Evolutionary conservation across 2,797 vertebrate species (phyloP).

Genomic region (Synanceia verrucosa): DNA sequence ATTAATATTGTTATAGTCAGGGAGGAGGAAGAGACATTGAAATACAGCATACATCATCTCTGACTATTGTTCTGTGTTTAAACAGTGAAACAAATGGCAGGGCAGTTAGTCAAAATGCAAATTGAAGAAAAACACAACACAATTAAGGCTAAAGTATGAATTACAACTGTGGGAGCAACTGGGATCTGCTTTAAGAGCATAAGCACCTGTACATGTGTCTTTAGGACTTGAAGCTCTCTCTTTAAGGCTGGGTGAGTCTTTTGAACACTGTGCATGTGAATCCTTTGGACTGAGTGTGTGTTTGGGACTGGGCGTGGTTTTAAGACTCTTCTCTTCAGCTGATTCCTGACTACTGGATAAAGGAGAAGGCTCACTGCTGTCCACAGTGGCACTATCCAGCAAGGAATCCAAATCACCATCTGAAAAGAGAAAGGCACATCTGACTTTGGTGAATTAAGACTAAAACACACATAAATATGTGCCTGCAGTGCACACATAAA

Average conservation of each 20-base stretch:
- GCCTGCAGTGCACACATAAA: not conserved
- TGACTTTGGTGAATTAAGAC: not conserved
- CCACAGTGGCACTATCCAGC: constrained; percentile 88
- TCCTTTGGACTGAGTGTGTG: constrained; percentile 47
- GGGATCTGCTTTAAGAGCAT: not conserved
- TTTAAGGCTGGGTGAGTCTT: constrained; percentile 55
- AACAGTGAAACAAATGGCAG: not conserved
- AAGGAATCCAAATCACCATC: constrained; percentile 92
- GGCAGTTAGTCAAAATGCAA: not conserved
- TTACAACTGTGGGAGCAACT: not conserved
- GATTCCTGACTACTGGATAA: constrained; percentile 79
- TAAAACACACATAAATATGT: constrained; percentile 1
- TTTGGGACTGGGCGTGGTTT: constrained; percentile 65
- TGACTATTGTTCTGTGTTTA: not conserved
- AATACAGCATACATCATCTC: not conserved
- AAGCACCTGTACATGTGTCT: constrained; percentile 86
- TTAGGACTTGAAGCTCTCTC: constrained; percentile 50
- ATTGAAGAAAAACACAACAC: not conserved
- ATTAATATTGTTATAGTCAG: not conserved
- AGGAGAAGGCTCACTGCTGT: constrained; percentile 79
- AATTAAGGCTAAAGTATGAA: not conserved
- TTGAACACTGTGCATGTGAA: constrained; percentile 42
- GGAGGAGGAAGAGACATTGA: not conserved
- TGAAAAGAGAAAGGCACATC: constrained; percentile 56
- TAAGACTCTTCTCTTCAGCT: constrained; percentile 78